A percentile compares a stretch with the other conserved stretches of the same genome.
Conservation (phyloP, 2,888 invertebrate species). For the Griposia aprilina region DNA sequence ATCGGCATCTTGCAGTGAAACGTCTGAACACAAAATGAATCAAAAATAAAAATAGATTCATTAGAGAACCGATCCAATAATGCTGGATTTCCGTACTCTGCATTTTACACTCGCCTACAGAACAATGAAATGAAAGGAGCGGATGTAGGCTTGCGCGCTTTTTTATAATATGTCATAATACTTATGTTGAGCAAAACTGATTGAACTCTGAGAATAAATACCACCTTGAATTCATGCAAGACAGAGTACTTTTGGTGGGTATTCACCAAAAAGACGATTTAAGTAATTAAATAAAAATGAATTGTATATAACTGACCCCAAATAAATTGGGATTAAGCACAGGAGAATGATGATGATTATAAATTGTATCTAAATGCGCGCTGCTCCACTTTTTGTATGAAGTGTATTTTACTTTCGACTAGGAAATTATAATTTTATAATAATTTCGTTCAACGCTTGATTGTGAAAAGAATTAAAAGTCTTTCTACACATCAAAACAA, state of each 20-base stretch:
- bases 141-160: not conserved
- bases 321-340: not conserved
- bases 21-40: not conserved
- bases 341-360: not conserved
- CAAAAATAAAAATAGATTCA: not conserved
- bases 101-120: not conserved
- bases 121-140: not conserved
- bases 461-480: not conserved
- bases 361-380: not conserved
- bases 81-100: not conserved
- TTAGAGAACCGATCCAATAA: not conserved
- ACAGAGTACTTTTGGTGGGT: not conserved
- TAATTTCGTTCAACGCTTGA: too few species aligned
- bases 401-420: not conserved
- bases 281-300: not conserved
- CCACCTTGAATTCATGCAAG: not conserved
- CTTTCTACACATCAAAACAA: not conserved
- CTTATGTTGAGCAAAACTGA: not conserved
- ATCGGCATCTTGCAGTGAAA: not conserved
- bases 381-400: not conserved
- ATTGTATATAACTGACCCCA: not conserved
- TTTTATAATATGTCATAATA: too few species aligned
- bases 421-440: too few species aligned
- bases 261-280: not conserved
- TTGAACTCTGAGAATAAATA: slow-evolving; percentile 2